A percentile compares a stretch with the other conserved stretches of the same genome.
These are phyloP conservation scores for Nemapogon koenigi DNA, from an alignment of 2,888 invertebrate genomes.

Conservation along the genomic window DNA sequence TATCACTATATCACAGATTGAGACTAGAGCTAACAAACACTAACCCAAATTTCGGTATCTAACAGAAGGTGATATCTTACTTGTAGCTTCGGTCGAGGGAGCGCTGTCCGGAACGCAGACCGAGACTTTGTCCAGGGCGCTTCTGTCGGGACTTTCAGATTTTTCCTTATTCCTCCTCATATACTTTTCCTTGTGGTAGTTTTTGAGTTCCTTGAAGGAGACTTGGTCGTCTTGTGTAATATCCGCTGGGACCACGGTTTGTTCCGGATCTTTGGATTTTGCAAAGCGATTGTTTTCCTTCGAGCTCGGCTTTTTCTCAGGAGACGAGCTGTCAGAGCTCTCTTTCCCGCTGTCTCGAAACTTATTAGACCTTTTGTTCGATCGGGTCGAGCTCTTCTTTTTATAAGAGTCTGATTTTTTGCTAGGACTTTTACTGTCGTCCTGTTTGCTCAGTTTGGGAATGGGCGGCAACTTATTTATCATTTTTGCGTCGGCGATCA, in stretches of 20 bases:
- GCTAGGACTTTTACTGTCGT: slow-evolving; percentile 19
- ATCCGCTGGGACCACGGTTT: slow-evolving; percentile 20
- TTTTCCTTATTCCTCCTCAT: slow-evolving; percentile 69
- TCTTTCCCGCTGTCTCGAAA: slow-evolving; percentile 20
- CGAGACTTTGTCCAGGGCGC: slow-evolving; percentile 17
- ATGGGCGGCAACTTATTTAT: slow-evolving; percentile 51
- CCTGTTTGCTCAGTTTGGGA: slow-evolving; percentile 32
- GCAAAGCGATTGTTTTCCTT: slow-evolving; percentile 18
- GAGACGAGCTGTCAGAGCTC: slow-evolving; percentile 23
- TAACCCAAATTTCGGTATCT: slow-evolving; percentile 25
- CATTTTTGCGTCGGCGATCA: slow-evolving; percentile 31
- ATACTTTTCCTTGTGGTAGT: slow-evolving; percentile 67
- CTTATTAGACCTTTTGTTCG: slow-evolving; percentile 21
- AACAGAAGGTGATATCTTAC: slow-evolving; percentile 53
- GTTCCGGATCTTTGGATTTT: slow-evolving; percentile 19
- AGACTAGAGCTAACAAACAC: slow-evolving; percentile 1
- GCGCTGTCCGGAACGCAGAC: slow-evolving; percentile 20
- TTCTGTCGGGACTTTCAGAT: slow-evolving; percentile 62
- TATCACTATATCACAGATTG: slow-evolving; percentile 1
- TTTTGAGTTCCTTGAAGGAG: slow-evolving; percentile 64
- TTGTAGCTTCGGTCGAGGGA: slow-evolving; percentile 33
- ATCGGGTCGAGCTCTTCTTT: slow-evolving; percentile 22
- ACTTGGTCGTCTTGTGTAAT: slow-evolving; percentile 28
- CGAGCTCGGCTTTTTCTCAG: slow-evolving; percentile 26
- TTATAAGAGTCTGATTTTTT: no score